Percentiles rank a stretch among this genome's conserved stretches.
Evolutionary conservation across 2,888 invertebrate species (phyloP).

Genomic region (Meandrusa payeni): DNA sequence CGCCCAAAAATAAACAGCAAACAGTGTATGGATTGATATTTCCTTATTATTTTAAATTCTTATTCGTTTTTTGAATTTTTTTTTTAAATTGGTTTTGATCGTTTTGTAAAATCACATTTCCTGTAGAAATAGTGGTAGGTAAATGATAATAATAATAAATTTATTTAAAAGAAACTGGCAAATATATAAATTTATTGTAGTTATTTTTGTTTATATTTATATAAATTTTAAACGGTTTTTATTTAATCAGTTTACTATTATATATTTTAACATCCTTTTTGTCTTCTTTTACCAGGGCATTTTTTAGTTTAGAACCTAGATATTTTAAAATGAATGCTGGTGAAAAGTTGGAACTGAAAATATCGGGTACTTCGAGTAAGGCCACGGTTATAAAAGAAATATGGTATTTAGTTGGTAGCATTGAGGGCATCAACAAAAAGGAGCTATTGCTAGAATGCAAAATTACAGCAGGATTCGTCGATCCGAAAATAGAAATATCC

Average conservation of each 20-base stretch:
- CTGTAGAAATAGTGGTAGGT: too few relatives aligned
- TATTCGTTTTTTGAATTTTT: too few relatives aligned
- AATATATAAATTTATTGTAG: too few relatives aligned
- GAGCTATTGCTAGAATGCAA: conserved; percentile 72
- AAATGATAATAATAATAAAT: too few relatives aligned
- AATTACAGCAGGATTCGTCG: conserved; percentile 78
- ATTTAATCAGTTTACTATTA: too few relatives aligned
- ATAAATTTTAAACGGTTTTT: too few relatives aligned
- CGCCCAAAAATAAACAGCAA: conserved; percentile 57
- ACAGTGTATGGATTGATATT: conserved; percentile 43
- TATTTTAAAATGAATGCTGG: conserved; percentile 65
- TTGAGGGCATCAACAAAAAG: conserved; percentile 76
- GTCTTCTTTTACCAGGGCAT: too few relatives aligned
- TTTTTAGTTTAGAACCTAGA: conserved; percentile 70
- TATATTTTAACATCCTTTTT: too few relatives aligned
- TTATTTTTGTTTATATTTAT: too few relatives aligned
- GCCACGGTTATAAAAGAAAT: conserved; percentile 69
- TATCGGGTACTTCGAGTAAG: conserved; percentile 61
- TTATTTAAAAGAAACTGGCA: too few relatives aligned
- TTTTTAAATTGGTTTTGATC: too few relatives aligned
- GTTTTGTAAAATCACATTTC: too few relatives aligned
- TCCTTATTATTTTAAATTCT: conserved; percentile 28
- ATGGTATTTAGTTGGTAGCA: conserved; percentile 80
- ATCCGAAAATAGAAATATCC: conserved; percentile 78
- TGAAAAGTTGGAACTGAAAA: conserved; percentile 58